These are phyloP conservation scores for Salmo trutta DNA, from an alignment of 2,797 vertebrate species.

Conservation along the genomic window DNA sequence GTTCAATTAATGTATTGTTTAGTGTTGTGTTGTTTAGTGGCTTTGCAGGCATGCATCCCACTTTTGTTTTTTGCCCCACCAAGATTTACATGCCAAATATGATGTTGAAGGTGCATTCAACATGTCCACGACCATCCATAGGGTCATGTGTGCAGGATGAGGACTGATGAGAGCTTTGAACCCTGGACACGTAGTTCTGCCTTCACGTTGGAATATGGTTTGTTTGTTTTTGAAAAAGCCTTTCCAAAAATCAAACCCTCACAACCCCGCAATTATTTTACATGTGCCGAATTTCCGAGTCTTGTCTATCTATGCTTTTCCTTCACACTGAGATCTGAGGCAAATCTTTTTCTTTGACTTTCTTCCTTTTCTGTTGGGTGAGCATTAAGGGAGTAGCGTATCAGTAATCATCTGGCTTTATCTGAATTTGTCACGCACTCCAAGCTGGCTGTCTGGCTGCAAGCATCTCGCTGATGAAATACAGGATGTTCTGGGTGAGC, in stretches of 20 bases:
- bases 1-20: no score
- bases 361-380: conserved; percentile 20
- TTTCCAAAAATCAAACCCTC: background rate
- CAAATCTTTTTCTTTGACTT: background rate
- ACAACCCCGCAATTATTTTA: no score
- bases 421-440: conserved; percentile 65
- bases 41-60: no score
- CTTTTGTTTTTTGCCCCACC: no score
- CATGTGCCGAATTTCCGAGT: background rate
- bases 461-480: conserved; percentile 49
- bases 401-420: conserved; percentile 59
- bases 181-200: background rate
- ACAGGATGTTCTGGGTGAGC: conserved; percentile 72
- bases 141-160: background rate
- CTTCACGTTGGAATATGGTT: background rate
- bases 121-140: background rate
- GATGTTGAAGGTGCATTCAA: conserved; percentile 12
- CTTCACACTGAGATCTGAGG: conserved; percentile 1
- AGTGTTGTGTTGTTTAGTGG: no score
- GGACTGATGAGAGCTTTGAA: background rate
- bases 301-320: background rate
- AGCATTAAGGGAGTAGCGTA: conserved; percentile 22
- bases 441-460: conserved; percentile 52
- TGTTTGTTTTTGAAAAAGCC: background rate
- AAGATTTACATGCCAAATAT: background rate